These are phyloP conservation scores for Pontoporia blainvillei DNA, from an alignment of 2,113 vertebrate genomes.

Conservation along the genomic window DNA sequence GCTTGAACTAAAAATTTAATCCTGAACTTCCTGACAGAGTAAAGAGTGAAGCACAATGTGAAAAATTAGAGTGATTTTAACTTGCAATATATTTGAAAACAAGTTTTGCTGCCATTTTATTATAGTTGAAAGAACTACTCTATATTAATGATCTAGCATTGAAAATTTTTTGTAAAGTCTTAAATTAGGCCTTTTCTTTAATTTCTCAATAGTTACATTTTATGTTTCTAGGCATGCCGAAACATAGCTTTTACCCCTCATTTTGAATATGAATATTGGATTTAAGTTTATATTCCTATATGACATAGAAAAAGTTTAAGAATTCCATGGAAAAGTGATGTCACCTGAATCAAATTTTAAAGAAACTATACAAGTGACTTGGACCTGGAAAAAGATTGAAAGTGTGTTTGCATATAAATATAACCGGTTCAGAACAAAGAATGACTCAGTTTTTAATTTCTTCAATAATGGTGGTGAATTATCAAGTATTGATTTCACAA, in stretches of 20 bases:
- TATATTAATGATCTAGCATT: background rate
- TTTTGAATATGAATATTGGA: constrained; percentile 12
- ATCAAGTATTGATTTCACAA: constrained; percentile 2
- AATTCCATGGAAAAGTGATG: constrained; percentile 49
- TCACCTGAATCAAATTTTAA: constrained; percentile 50
- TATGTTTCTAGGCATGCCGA: constrained; percentile 19
- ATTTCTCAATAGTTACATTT: constrained; percentile 24
- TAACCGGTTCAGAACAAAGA: constrained; percentile 16
- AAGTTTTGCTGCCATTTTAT: background rate
- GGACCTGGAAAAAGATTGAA: constrained; percentile 39
- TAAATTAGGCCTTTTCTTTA: constrained; percentile 18
- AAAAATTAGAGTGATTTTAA: background rate
- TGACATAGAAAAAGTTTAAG: constrained; percentile 47
- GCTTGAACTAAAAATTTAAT: background rate
- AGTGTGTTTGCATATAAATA: background rate
- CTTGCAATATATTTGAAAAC: constrained; percentile 8
- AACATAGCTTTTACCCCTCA: background rate
- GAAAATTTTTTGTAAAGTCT: constrained; percentile 1
- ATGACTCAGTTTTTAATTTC: constrained; percentile 6
- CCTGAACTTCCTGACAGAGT: background rate
- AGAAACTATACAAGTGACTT: constrained; percentile 26
- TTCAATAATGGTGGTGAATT: background rate
- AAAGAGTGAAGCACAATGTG: background rate
- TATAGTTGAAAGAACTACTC: background rate
- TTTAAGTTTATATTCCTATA: constrained; percentile 48